Evolutionary conservation across 2,797 vertebrate genomes (phyloP).

Genomic region (Pelochelys cantorii): DNA sequence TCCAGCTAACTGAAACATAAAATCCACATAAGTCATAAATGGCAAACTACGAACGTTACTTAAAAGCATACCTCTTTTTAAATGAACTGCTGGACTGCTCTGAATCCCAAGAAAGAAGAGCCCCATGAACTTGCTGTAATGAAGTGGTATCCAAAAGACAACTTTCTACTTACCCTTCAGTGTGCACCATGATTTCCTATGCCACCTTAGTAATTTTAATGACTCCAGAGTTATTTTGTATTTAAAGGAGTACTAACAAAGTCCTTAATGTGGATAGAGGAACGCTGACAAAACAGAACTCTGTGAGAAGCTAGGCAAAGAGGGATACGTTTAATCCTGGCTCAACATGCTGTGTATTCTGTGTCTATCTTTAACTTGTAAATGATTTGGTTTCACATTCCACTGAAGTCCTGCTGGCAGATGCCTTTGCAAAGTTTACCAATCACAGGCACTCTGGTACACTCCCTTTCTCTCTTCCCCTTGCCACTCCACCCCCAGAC

Average conservation of each 20-base stretch:
- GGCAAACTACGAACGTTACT: background rate
- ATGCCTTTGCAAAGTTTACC: conserved; percentile 83
- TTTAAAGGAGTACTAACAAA: conserved; percentile 51
- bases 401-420: conserved; percentile 89
- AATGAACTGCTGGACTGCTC: background rate
- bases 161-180: conserved; percentile 86
- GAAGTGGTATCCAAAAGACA: conserved; percentile 15
- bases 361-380: conserved; percentile 98
- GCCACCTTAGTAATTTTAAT: conserved; percentile 67
- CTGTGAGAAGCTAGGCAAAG: conserved; percentile 67
- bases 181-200: conserved; percentile 83
- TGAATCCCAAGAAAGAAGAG: conserved; percentile 38
- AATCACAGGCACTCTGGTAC: conserved; percentile 82
- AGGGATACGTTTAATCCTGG: conserved; percentile 86
- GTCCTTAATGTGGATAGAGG: conserved; percentile 39
- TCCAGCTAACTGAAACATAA: conserved; percentile 15
- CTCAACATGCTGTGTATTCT: conserved; percentile 82
- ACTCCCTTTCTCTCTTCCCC: conserved; percentile 57
- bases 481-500: conserved; percentile 42
- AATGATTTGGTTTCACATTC: conserved; percentile 96
- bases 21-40: background rate
- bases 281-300: conserved; percentile 61
- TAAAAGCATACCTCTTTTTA: background rate
- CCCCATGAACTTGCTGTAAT: conserved; percentile 9
- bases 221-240: conserved; percentile 54